phyloP scores from a whole-genome alignment of 2,888 invertebrate genomes.

The Notodromas monacha region DNA sequence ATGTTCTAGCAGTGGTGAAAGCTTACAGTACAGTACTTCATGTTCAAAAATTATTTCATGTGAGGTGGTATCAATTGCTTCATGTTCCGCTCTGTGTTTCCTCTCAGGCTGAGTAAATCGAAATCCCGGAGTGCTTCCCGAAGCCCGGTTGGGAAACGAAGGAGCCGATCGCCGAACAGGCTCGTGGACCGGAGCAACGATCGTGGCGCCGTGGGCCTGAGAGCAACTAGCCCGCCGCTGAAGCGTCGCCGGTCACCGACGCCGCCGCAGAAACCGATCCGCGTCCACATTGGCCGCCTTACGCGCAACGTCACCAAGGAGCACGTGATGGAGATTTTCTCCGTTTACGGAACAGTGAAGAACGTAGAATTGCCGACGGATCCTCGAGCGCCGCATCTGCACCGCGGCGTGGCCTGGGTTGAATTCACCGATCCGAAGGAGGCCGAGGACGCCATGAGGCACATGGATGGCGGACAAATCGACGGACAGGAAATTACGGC shows the following conservation, averaged over 20 bases:
- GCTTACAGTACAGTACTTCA: no score
- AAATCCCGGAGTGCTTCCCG: no score
- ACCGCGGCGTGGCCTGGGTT: slow-evolving; percentile 77
- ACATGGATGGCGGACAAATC: slow-evolving; percentile 96
- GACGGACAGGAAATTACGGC: slow-evolving; percentile 84
- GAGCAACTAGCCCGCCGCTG: no score
- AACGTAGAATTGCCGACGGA: slow-evolving; percentile 63
- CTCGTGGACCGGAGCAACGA: no score
- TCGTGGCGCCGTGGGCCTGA: no score
- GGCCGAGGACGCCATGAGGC: slow-evolving; percentile 92
- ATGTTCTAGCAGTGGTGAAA: no score
- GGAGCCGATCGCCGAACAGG: no score
- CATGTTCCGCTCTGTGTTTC: no score
- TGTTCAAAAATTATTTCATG: no score
- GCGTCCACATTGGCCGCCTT: slow-evolving; percentile 70
- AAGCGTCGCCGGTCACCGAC: slow-evolving; percentile 49
- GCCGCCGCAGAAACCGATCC: slow-evolving; percentile 58
- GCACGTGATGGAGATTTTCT: slow-evolving; percentile 62
- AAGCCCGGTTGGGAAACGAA: no score
- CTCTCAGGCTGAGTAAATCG: no score
- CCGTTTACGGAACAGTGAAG: slow-evolving; percentile 52
- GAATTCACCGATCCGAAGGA: slow-evolving; percentile 76
- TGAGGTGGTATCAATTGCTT: no score
- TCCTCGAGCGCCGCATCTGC: slow-evolving; percentile 49
- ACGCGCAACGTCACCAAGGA: slow-evolving; percentile 72